Evolutionary conservation across 2,888 invertebrate genomes (phyloP), one percentile per base, ranked within the genome.

Genomic region (Cheilosia vernalis): DNA sequence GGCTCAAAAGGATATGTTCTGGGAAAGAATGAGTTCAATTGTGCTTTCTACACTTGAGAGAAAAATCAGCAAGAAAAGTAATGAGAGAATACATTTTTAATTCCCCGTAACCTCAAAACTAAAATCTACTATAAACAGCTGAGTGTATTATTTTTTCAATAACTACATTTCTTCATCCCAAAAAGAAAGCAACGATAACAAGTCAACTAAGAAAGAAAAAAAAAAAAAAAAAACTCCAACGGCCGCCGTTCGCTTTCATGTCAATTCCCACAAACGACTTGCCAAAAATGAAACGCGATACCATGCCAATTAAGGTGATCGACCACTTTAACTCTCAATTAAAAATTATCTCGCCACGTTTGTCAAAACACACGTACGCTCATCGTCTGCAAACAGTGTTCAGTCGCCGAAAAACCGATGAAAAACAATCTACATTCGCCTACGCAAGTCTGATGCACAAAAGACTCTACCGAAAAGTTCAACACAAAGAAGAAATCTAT

Each of bases 281-380:
- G 63, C n/a, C 72, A 66, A 44, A 42, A 44, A 15, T 63, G 84
- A 40, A 84, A 84, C 51, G 30, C 58, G 84, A 84, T 24, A 84
- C 78, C 47, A 72, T 21, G 55, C 44, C 73, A 84, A 84, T 84
- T 84, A 84, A 63, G 73, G 73, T 84, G 79, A 84, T 74, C 73
- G 73, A 74, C 79, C 69, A 74, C 73, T 79, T 79, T 58, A 80
- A 84, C 74, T 80, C 84, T 74, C 74, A 84, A 84, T 84, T 80
- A 80, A 80, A 84, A 79, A 83, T 84, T 69, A 84, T 84, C 69
- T 80, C 74, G 83, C 83, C 67, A 83, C 53, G 63, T 67, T 73
- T 58, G 67, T 63, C 78, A 78, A 21, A 53, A 64, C 53, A 67
- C 73, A 79, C 58, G 69, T 69, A 69, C 63, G 51, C 27, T 40